These are phyloP conservation scores for Bombyx huttoni DNA, from an alignment of 2,888 invertebrate genomes.

Conservation along the genomic window DNA sequence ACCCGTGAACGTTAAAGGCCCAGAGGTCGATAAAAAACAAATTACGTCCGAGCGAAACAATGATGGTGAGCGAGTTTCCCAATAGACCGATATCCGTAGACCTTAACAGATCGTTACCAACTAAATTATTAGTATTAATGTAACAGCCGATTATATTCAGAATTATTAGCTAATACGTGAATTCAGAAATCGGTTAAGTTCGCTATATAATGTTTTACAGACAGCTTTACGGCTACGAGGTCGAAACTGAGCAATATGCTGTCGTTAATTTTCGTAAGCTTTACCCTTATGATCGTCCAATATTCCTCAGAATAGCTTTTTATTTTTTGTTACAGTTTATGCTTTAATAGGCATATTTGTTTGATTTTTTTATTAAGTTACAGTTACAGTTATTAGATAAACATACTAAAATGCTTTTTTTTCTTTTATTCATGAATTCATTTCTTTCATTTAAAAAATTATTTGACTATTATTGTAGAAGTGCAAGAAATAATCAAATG, in stretches of 20 bases:
- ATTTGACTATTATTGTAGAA: too few relatives aligned
- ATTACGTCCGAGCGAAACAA: background rate
- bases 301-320: too few relatives aligned
- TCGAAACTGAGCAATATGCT: constrained; percentile 5
- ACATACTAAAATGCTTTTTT: too few relatives aligned
- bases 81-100: constrained; percentile 1
- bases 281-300: background rate
- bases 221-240: background rate
- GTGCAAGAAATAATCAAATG: too few relatives aligned
- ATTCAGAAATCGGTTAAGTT: constrained; percentile 12
- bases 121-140: constrained; percentile 15
- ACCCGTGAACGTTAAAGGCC: background rate
- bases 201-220: background rate
- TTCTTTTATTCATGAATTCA: too few relatives aligned
- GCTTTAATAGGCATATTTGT: too few relatives aligned
- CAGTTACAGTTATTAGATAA: too few relatives aligned
- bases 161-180: constrained; percentile 27
- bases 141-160: constrained; percentile 24
- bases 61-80: background rate
- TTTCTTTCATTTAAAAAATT: too few relatives aligned
- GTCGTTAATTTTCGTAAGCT: background rate
- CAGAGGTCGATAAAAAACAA: background rate
- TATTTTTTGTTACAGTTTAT: too few relatives aligned
- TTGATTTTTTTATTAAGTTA: too few relatives aligned
- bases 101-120: constrained; percentile 5